Base-by-base conservation (phyloP, 2,888 invertebrate species). In the Geotrupes spiniger region DNA sequence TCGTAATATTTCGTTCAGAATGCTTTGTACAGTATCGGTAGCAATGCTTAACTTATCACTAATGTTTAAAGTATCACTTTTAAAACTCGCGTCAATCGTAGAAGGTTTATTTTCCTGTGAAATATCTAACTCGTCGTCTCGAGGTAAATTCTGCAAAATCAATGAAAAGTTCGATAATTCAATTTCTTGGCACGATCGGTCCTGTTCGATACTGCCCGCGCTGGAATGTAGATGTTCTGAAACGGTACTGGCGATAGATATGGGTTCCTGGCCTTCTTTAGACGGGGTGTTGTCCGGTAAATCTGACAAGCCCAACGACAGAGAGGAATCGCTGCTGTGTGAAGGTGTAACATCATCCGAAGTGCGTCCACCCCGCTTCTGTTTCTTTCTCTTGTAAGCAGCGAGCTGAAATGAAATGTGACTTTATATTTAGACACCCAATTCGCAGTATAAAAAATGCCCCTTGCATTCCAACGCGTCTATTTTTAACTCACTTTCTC, bases 111-210 rank as follows among this genome's bases (percentile, higher is more conserved):
- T 54, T 55, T 66, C 63, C 49, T 64, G 62, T 2, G 63, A 60
- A 26, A 62, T 57, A 41, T 54, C 48, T n/a, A 51, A 45, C 14
- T 57, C 59, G 15, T 58, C 50, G n/a, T 56, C 53, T 17, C 50
- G 53, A 1, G 52, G 43, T 37, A 56, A 44, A 48, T 57, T 59
- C 17, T 58, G 49, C 6, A 59, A 38, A 26, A 63, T 59, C 12
- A 53, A 43, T 8, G 55, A 52, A 41, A 58, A 52, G 45, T 52
- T 57, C 8, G 61, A 60, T 42, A 72, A 61, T 57, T 70, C 67
- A 40, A 74, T 71, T 65, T 74, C 74, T 48, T 70, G 68, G 44
- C 69, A 61, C 1, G 73, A 73, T 25, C 73, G 59, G 56, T 74
- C 74, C 56, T 72, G 69, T 61, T 74, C 73, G 9, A 70, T 47